Base-by-base conservation (phyloP, 2,888 invertebrate species). In the Podotricha telesiphe region DNA sequence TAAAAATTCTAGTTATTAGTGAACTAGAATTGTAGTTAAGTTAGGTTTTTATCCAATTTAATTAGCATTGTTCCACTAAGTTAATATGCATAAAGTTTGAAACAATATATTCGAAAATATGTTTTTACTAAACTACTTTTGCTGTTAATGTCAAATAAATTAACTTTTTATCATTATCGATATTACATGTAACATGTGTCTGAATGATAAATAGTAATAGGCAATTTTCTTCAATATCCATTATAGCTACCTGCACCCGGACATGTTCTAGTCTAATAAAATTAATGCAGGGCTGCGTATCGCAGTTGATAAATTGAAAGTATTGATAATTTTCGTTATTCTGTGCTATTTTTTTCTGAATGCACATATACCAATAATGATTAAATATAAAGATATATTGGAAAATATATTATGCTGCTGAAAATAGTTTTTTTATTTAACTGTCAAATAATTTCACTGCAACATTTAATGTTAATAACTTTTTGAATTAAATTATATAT, bases 241-340 rank as follows among this genome's bases (percentile, higher is more conserved):
- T 62, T 67, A 62, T n/a, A 47, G 45, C 22, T 61, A 22, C 51
- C 51, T 20, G 19, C 34, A 61, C 50, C 51, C 51, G 51, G 59
- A 34, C 61, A 63, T 42, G 63, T 62, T 66, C 50, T 53, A 56
- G 70, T 72, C 70, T 75, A 75, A 78, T 76, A 77, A 76, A 77
- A 78, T 78, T 78, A 77, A 79, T 79, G 22, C 45, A 45, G 28
- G 76, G 76, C 67, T 47, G 47, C 45, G 62, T 61, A 69, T 56
- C 63, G 75, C 72, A 67, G 74, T 65, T 66, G 74, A 75, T 74
- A 73, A 73, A 74, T 76, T 76, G 74, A 70, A 72, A 72, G 67
- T 70, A 69, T 66, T 64, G 72, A 73, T 70, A 73, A 76, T 73
- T 68, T 69, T 62, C 58, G 58, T 22, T 63, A 64, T 15, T 67